A percentile compares a stretch with the other conserved stretches of the same genome.
These are phyloP conservation scores for Hyperoodon ampullatus DNA, from an alignment of 2,113 vertebrate genomes.

Conservation along the genomic window DNA sequence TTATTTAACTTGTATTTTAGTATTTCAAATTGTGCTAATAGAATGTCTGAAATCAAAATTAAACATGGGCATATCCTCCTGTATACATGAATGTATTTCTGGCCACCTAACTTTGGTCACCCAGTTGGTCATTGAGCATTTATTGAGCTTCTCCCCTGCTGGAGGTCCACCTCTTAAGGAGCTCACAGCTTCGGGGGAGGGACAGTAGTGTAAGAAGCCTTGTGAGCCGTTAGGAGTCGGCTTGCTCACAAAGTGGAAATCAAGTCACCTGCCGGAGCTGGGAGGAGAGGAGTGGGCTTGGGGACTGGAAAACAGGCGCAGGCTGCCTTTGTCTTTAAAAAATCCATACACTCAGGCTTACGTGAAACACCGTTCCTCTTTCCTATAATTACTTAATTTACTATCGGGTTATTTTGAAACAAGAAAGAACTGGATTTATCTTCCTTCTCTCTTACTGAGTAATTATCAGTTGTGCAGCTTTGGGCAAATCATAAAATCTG, in stretches of 20 bases:
- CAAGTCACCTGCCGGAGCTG: not conserved
- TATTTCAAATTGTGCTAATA: not conserved
- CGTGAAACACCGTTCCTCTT: not conserved
- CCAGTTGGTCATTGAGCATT: not conserved
- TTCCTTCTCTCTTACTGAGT: not conserved
- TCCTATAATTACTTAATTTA: not conserved
- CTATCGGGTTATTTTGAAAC: not conserved
- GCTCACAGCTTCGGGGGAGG: not conserved
- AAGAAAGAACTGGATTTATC: slow-evolving; percentile 4
- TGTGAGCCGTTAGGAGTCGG: not conserved
- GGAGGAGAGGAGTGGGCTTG: not conserved
- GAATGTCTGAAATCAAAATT: slow-evolving; percentile 33
- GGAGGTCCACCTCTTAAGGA: not conserved
- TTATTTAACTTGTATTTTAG: not conserved
- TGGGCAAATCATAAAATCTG: not conserved
- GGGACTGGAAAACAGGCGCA: not conserved
- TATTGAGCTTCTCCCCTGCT: not conserved
- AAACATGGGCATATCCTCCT: not conserved
- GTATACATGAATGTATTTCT: not conserved
- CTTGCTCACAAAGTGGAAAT: not conserved
- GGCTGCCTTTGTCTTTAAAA: not conserved
- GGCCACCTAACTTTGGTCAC: not conserved
- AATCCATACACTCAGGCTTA: not conserved
- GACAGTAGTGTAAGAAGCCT: not conserved
- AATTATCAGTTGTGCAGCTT: not conserved